These are phyloP conservation scores for Periphyllus acericola DNA, from an alignment of 2,888 invertebrate genomes.

Conservation along the genomic window DNA sequence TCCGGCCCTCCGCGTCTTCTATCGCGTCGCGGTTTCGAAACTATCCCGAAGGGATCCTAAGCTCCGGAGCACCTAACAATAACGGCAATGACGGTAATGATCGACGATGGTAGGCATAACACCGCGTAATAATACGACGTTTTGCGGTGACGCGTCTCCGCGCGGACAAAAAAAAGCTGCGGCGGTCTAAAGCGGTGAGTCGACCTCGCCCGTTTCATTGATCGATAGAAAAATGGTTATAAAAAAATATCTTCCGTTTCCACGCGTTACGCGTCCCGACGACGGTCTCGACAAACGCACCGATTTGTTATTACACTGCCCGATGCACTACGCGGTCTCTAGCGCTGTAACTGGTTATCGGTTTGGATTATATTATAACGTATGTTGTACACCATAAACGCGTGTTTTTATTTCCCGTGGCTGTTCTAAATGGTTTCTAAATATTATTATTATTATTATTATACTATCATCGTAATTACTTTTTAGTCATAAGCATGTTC, in stretches of 20 bases:
- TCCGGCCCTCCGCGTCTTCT: too few species aligned
- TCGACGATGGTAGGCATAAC: too few species aligned
- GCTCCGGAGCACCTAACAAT: too few species aligned
- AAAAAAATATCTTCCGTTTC: not conserved
- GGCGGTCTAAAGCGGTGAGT: not conserved
- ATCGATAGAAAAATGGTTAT: not conserved
- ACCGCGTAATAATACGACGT: too few species aligned
- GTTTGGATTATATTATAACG: not conserved
- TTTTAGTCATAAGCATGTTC: conserved; percentile 29
- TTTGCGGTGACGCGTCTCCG: too few species aligned
- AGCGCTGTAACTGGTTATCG: not conserved
- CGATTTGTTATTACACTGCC: too few species aligned
- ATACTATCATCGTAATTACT: not conserved
- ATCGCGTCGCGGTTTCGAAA: too few species aligned
- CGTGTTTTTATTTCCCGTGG: not conserved
- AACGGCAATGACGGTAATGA: too few species aligned
- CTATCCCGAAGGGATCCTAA: too few species aligned
- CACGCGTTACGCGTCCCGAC: not conserved
- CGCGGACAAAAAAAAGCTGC: not conserved
- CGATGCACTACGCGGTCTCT: not conserved
- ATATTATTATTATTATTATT: not conserved
- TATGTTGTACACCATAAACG: not conserved
- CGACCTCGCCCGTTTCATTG: not conserved
- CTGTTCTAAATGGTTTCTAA: not conserved
- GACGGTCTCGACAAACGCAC: too few species aligned